Evolutionary conservation across 2,797 vertebrate genomes (phyloP).

Genomic region (Buceros bicornis): DNA sequence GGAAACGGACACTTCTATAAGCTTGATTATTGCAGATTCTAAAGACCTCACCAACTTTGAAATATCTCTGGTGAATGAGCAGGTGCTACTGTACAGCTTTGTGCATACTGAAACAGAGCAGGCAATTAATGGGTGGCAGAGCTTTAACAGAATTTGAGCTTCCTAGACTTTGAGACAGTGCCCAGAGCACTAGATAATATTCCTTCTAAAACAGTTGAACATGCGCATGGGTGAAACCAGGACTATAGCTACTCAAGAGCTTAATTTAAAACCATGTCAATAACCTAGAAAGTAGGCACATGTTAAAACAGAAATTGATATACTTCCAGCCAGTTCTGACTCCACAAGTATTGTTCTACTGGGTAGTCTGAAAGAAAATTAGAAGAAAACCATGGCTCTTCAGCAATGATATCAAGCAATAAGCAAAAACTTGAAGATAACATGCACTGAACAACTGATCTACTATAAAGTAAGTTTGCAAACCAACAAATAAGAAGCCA

Average conservation of each 20-base stretch:
- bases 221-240: neutral
- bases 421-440: conserved; percentile 19
- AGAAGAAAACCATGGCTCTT: neutral
- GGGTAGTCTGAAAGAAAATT: conserved; percentile 12
- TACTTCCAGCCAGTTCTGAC: conserved; percentile 9
- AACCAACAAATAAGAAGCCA: neutral
- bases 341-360: neutral
- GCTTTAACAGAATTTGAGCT: neutral
- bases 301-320: neutral
- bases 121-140: neutral
- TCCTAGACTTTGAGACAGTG: neutral
- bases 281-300: neutral
- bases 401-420: conserved; percentile 21
- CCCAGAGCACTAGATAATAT: neutral
- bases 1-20: neutral
- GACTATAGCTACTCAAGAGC: neutral
- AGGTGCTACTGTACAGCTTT: neutral
- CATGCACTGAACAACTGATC: neutral
- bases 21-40: neutral
- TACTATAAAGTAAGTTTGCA: neutral
- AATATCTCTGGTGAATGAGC: neutral
- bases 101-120: neutral
- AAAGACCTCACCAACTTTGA: neutral
- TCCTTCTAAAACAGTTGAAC: neutral
- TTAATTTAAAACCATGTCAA: neutral